Base-by-base conservation (phyloP, 2,888 invertebrate species). In the Cepaea hortensis region DNA sequence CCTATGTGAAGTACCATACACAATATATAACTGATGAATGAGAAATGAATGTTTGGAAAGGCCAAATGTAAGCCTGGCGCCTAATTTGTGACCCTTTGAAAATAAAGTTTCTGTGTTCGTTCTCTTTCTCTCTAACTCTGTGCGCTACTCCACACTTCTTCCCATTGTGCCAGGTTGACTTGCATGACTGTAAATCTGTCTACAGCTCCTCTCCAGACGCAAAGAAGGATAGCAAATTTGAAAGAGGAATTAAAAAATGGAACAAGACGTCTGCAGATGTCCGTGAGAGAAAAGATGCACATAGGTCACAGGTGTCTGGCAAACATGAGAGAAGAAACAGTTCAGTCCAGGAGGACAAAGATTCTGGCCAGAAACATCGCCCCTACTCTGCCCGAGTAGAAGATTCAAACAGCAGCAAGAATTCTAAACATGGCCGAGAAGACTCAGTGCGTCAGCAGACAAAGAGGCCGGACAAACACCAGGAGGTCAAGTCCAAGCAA, bases 401-500 rank as follows among this genome's bases (percentile, higher is more conserved):
- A 7, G 65, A 20, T n/a, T 15, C n/a, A 23, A 75, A 55, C n/a
- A 68, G 15, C 13, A 77, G 18, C 68, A 84, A 84, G 50, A 62
- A 62, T 65, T 73, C 75, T n/a, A 84, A 77, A 13, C 35, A 81
- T 75, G 55, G 46, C 61, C 76, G 70, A 9, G 35, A 73, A 35
- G 76, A 77, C 7, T 65, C 55, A 13, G 18, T 68, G 11, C 55
- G 55, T 11, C 55, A 11, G 6, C 61, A 81, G n/a, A 68, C 85
- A 62, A 77, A 83, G 65, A 88, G 77, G 9, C 80, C 84, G 20
- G 72, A 86, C 35, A 70, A 9, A 72, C 70, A 72, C 15, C 84
- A 65, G 3, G 85, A n/a, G 3, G 55, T 50, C 3, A 72, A 72
- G 55, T 82, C 77, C 13, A 81, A 68, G 70, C 77, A 85, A 20